A percentile compares a stretch with the other conserved stretches of the same genome.
Evolutionary conservation across 2,113 vertebrate species (phyloP).

Genomic region (Athene noctua): DNA sequence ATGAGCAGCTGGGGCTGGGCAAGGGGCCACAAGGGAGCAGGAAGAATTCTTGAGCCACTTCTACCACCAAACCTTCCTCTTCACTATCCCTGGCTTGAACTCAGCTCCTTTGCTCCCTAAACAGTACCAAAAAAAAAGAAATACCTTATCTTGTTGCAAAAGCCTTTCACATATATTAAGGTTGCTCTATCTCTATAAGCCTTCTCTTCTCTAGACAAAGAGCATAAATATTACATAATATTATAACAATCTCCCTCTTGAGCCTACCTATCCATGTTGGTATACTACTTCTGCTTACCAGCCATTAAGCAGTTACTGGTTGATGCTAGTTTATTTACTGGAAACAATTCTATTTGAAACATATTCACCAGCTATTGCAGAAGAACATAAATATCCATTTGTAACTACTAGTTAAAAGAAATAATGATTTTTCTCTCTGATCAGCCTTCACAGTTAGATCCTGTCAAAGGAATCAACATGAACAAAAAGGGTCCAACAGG

Average conservation of each 20-base stretch:
- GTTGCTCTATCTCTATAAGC: not conserved
- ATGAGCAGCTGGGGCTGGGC: not conserved
- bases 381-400: not conserved
- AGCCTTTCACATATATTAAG: not conserved
- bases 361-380: not conserved
- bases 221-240: not conserved
- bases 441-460: not conserved
- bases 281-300: not conserved
- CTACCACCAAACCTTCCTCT: not conserved
- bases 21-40: not conserved
- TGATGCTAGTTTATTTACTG: not conserved
- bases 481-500: not conserved
- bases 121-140: not conserved
- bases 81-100: not conserved
- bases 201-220: not conserved
- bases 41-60: not conserved
- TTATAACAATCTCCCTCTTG: not conserved
- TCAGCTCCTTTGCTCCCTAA: not conserved
- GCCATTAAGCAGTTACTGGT: not conserved
- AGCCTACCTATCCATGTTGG: not conserved
- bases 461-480: not conserved
- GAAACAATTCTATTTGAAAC: not conserved
- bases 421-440: not conserved
- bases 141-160: not conserved
- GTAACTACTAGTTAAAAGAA: not conserved